Conservation (phyloP, 2,113 vertebrate genomes). For the Corvus moneduloides region DNA sequence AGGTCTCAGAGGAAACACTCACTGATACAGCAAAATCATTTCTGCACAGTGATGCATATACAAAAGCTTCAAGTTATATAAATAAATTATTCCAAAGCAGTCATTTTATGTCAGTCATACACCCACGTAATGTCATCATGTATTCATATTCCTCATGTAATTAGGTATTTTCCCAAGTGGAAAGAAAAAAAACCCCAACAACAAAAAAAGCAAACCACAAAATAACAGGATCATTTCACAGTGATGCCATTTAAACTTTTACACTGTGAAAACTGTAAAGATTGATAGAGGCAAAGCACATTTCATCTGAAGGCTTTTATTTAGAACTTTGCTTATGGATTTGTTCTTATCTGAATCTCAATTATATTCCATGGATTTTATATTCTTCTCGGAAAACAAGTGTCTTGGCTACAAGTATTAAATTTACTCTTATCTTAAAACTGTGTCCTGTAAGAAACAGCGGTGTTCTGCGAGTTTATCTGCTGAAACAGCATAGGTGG, state of each 20-base stretch:
- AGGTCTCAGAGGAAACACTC: background rate
- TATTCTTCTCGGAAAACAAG: background rate
- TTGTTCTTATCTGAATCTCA: background rate
- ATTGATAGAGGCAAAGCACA: background rate
- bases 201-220: background rate
- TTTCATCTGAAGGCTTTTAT: constrained; percentile 12
- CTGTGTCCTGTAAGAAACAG: background rate
- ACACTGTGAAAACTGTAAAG: background rate
- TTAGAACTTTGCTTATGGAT: background rate
- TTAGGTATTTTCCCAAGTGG: background rate
- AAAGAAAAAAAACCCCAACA: background rate
- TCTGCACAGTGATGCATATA: background rate
- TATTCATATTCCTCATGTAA: background rate
- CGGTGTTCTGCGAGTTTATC: background rate
- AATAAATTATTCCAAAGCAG: background rate
- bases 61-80: background rate
- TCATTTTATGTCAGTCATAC: background rate
- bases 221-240: background rate
- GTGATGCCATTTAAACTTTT: background rate
- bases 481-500: background rate
- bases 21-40: background rate
- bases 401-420: background rate
- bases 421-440: background rate
- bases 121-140: background rate
- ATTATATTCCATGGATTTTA: background rate